A percentile compares a stretch with the other conserved stretches of the same genome.
These are phyloP conservation scores for Pissodes strobi DNA, from an alignment of 1,140 invertebrate genomes.

Conservation along the genomic window DNA sequence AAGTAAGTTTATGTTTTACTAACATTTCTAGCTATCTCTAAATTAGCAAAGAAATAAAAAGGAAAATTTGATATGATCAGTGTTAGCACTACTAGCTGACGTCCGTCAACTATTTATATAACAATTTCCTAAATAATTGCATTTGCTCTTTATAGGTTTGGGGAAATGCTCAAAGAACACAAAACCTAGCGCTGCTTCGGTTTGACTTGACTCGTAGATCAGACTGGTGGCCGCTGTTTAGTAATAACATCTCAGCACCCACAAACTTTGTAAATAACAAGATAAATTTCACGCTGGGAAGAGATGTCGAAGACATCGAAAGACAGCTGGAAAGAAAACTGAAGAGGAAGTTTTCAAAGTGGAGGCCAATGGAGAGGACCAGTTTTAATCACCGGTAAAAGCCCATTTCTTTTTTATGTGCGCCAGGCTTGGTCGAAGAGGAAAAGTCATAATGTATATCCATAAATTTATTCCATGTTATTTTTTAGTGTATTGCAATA, in stretches of 20 bases:
- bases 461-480: no score
- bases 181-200: conserved; percentile 34
- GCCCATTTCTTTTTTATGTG: no score
- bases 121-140: not conserved
- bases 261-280: conserved; percentile 44
- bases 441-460: not conserved
- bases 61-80: not conserved
- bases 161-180: conserved; percentile 45
- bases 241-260: conserved; percentile 34
- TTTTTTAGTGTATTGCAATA: no score
- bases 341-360: conserved; percentile 39
- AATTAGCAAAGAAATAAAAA: not conserved
- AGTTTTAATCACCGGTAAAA: conserved; percentile 40
- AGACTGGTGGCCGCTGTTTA: conserved; percentile 47
- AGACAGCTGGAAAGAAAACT: conserved; percentile 43
- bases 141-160: conserved; percentile 45
- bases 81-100: not conserved
- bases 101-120: not conserved
- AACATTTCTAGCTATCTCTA: not conserved
- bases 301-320: conserved; percentile 34
- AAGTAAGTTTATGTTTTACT: conserved; percentile 22
- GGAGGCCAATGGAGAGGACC: conserved; percentile 41
- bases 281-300: conserved; percentile 33
- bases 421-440: not conserved
- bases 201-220: conserved; percentile 43